Base-by-base conservation (phyloP, 2,888 invertebrate species). In the Helicoverpa assulta region DNA sequence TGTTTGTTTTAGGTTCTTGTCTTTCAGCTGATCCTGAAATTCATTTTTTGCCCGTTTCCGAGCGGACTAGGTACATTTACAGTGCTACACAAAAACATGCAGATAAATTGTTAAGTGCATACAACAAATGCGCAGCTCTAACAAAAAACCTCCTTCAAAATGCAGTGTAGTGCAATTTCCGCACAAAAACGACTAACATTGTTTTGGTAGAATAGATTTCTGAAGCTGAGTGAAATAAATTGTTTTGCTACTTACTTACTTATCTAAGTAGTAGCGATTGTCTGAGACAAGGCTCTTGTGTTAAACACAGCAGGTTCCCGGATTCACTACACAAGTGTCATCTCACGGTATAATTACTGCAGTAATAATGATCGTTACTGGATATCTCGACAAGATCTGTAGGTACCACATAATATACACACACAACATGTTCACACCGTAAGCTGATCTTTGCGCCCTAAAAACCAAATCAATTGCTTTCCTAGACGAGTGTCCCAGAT, bases 361-460 rank as follows among this genome's bases (percentile, higher is more conserved):
- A 61, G 66, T 83, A 78, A 84, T 76, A 70, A 74, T 56, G 60
- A 79, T 79, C 58, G 71, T 87, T 83, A 84, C 63, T 73, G 66
- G 71, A 68, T 69, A 85, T 87, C 85, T 87, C 78, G 73, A 80
- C 84, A 81, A 84, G 83, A 85, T 83, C 71, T 78, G 70, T n/a
- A n/a, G n/a, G n/a, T 73, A 83, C 83, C 82, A 86, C 81, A 86
- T 82, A 82, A 80, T 82, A 80, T 82, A 84, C 83, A 76, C 73
- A n/a, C n/a, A n/a, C n/a, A n/a, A n/a, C n/a, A n/a, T n/a, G 73
- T 85, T 86, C 82, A 78, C 86, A 86, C 83, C 80, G 82, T 77
- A 81, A 81, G 77, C 73, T 73, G 86, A 88, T 90, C 89, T 91
- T 89, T 77, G 86, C 88, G 90, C 85, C 87, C 90, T 88, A 89